phyloP scores from a whole-genome alignment of 2,797 vertebrate genomes.

The Phylloscopus collybita region DNA sequence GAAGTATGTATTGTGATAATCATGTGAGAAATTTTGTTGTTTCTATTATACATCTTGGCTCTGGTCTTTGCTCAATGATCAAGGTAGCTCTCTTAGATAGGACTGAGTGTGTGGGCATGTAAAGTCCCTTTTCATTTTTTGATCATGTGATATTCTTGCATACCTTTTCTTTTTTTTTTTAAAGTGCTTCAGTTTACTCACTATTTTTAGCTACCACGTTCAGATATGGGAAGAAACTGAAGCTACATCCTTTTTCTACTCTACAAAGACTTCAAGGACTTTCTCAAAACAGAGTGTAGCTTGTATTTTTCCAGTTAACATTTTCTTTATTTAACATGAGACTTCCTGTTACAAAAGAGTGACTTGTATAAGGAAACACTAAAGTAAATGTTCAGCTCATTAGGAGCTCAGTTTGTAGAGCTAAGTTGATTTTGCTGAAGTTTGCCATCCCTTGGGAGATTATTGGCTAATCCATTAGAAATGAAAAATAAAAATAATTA shows the following conservation, averaged over 20 bases:
- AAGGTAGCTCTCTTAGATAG: neutral
- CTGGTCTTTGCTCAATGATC: neutral
- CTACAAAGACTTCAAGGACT: neutral
- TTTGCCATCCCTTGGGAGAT: neutral
- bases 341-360: conserved; percentile 7
- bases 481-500: neutral
- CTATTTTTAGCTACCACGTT: neutral
- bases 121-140: neutral
- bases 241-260: neutral
- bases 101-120: neutral
- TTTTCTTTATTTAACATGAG: conserved; percentile 6
- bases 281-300: conserved; percentile 11
- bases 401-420: neutral
- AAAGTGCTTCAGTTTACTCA: neutral
- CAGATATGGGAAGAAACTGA: conserved; percentile 39
- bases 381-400: neutral
- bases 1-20: neutral
- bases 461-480: neutral
- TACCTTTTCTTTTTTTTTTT: neutral
- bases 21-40: neutral
- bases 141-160: neutral
- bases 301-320: conserved; percentile 23
- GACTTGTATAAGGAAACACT: neutral
- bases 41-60: neutral
- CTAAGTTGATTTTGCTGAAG: neutral